Evolutionary conservation across 2,113 vertebrate genomes (phyloP).

Genomic region (Lepus americanus): DNA sequence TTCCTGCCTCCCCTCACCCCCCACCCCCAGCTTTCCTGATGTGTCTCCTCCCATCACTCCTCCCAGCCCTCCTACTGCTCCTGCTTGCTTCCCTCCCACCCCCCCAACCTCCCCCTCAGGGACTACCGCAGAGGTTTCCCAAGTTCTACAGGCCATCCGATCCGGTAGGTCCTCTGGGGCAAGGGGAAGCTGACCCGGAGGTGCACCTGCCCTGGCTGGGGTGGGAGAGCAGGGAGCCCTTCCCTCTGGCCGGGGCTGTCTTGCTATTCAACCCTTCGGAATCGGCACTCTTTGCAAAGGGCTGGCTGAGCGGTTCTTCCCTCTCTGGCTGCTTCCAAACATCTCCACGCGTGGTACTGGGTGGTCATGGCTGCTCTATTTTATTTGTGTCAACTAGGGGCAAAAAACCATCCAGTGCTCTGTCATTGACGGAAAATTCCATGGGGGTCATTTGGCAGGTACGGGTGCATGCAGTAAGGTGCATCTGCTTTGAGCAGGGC

Average conservation of each 20-base stretch:
- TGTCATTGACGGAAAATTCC: slow-evolving; percentile 23
- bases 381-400: neutral
- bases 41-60: too few species aligned
- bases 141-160: neutral
- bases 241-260: neutral
- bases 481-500: neutral
- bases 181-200: slow-evolving; percentile 10
- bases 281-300: neutral
- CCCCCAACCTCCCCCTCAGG: neutral
- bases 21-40: neutral
- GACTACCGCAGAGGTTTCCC: neutral
- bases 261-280: neutral
- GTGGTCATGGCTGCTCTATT: slow-evolving; percentile 1
- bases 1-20: too few species aligned
- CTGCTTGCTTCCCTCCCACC: neutral
- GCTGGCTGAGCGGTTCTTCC: neutral
- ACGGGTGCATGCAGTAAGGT: neutral
- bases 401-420: neutral
- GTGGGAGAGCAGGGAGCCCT: slow-evolving; percentile 27
- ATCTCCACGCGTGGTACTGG: slow-evolving; percentile 18
- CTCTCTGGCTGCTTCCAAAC: slow-evolving; percentile 28
- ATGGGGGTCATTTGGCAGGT: neutral
- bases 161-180: neutral
- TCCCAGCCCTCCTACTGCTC: neutral
- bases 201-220: neutral